Evolutionary conservation across 2,888 invertebrate genomes (phyloP), one percentile per base, ranked within the genome.

Genomic region (Dasysyrphus tricinctus): DNA sequence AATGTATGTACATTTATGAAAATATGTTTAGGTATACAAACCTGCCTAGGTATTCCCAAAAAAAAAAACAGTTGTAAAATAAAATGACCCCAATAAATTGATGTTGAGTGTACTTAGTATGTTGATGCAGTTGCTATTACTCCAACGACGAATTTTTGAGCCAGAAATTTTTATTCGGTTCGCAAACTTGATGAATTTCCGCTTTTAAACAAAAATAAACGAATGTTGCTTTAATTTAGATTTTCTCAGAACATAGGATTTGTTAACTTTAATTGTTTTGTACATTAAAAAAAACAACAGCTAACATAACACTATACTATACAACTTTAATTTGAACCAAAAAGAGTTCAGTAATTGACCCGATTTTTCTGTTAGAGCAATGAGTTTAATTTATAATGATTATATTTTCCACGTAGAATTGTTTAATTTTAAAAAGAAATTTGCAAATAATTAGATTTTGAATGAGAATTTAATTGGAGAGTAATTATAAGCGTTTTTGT

Each of bases 101-200:
- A 54, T 8, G 4, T 32, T 7, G 54, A 54, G 29, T 54, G 54
- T 24, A 24, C 24, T 24, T 24, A n/a, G n/a, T 54, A 54, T 32
- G 6, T 37, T 57, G n/a, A n/a, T n/a, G 34, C 34, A 57, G 16
- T 57, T 34, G 12, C 16, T 65, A 16, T 32, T 65, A 1, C 49
- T 49, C 61, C 29, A 37, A 14, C 69, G 69, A 51, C 44, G 51
- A 63, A 16, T 56, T 63, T 56, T 70, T 63, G 75, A 44, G 19
- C 75, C 70, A 70, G 63, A 73, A 74, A 78, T 69, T 78, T 75
- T 39, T 37, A 67, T 72, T 54, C 56, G 63, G 39, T 61, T 32
- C 67, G 56, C 56, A 54, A 56, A 59, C 56, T 65, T 82, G 82
- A 82, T 82, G 78, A 69, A 78, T 78, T 84, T 65, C 63, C 67